Evolutionary conservation across 2,888 invertebrate genomes (phyloP).

Genomic region (Rhodophaea formosa): DNA sequence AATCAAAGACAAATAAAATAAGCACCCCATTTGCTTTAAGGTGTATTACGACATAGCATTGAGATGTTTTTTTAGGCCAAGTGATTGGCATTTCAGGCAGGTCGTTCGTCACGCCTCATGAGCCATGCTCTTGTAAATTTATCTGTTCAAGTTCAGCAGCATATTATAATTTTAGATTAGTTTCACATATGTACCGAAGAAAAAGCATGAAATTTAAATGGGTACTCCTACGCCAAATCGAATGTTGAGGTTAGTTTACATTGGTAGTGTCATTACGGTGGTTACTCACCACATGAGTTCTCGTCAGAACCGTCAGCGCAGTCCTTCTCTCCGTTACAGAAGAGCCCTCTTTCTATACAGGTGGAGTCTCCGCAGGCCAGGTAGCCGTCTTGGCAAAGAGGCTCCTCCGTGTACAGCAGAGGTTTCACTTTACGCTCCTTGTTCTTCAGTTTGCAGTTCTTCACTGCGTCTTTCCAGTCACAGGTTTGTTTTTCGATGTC

Average conservation of each 20-base stretch:
- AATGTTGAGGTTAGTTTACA: no score
- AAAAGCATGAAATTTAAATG: not conserved
- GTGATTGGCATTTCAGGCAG: slow-evolving; percentile 67
- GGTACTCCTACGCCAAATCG: no score
- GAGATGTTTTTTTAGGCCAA: slow-evolving; percentile 70
- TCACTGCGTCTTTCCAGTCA: slow-evolving; percentile 96
- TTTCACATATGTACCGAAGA: slow-evolving; percentile 6
- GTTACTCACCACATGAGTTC: slow-evolving; percentile 91
- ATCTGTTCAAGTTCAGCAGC: slow-evolving; percentile 52
- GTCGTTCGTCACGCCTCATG: slow-evolving; percentile 57
- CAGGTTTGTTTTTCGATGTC: slow-evolving; percentile 97
- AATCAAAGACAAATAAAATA: slow-evolving; percentile 40
- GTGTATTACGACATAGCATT: slow-evolving; percentile 52
- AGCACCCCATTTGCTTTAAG: slow-evolving; percentile 45
- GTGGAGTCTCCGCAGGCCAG: slow-evolving; percentile 93
- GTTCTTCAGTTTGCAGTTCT: slow-evolving; percentile 94
- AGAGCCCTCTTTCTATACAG: slow-evolving; percentile 93
- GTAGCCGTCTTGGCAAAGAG: slow-evolving; percentile 92
- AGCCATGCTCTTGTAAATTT: slow-evolving; percentile 43
- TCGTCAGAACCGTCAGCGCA: slow-evolving; percentile 94
- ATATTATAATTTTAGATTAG: slow-evolving; percentile 32
- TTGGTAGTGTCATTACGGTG: not conserved
- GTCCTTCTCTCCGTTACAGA: slow-evolving; percentile 96
- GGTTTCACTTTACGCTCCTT: slow-evolving; percentile 94
- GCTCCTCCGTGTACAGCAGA: slow-evolving; percentile 92